A percentile compares a stretch with the other conserved stretches of the same genome.
Conservation (phyloP, 2,113 vertebrate genomes). For the Labeo catla region DNA sequence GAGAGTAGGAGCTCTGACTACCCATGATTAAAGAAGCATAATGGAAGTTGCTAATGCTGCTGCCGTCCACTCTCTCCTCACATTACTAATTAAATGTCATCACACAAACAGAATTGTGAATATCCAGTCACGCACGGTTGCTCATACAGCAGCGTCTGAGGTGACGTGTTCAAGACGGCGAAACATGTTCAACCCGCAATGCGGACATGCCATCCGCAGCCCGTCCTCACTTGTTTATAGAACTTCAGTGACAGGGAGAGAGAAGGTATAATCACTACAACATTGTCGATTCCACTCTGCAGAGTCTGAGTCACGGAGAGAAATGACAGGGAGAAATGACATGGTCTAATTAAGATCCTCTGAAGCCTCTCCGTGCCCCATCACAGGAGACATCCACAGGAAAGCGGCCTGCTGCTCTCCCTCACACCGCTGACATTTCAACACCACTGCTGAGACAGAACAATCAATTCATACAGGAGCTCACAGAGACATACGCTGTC, state of each 20-base stretch:
- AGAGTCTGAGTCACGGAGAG: constrained; percentile 8
- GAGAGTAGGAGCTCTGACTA: neutral
- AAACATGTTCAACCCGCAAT: constrained; percentile 9
- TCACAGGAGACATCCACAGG: constrained; percentile 8
- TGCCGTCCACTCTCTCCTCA: neutral
- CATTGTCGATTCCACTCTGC: constrained; percentile 26
- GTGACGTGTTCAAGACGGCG: constrained; percentile 5
- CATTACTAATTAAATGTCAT: constrained; percentile 6
- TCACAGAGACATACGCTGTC: neutral
- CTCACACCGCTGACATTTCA: constrained; percentile 52
- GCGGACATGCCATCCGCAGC: neutral
- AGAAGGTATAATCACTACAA: constrained; percentile 40
- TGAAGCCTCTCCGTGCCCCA: constrained; percentile 15
- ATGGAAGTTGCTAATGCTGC: neutral
- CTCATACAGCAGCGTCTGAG: neutral
- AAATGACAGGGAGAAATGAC: constrained; percentile 40
- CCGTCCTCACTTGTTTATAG: constrained; percentile 17
- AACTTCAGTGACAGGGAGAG: constrained; percentile 24
- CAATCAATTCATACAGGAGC: constrained; percentile 52
- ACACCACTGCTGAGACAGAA: constrained; percentile 43
- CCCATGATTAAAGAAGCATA: constrained; percentile 35
- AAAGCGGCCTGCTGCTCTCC: neutral
- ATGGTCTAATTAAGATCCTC: constrained; percentile 51
- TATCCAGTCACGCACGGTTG: neutral
- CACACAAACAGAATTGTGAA: neutral